Evolutionary conservation across 2,888 invertebrate genomes (phyloP), one percentile per base, ranked within the genome.

Genomic region (Molorchus minor): DNA sequence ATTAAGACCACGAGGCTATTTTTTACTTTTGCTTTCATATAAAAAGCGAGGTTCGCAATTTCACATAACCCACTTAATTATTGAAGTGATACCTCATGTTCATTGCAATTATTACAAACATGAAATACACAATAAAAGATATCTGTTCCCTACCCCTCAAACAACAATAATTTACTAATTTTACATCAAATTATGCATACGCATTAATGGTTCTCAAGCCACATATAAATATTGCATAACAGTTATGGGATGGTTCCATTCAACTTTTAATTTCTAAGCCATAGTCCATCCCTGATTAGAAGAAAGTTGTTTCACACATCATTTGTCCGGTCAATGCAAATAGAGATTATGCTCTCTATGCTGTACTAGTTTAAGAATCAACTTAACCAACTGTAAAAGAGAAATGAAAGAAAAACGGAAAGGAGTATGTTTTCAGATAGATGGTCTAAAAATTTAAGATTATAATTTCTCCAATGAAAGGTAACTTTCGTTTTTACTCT

Each of bases 401-500:
- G 75, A 75, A 75, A 75, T 71, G 72, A 61, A 68, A 60, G 66
- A 71, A 71, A 71, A 68, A 69, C 61, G 62, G 64, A 66, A 72
- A 64, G 63, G 20, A 69, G 47, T 58, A 58, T 66, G 65, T 65
- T 65, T 65, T 68, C 56, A 69, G 67, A 74, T 72, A 73, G 68
- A 71, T 73, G 72, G 72, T 73, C 74, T 74, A 75, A 77, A 77
- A 77, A 75, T 75, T 69, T 67, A 68, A 62, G 71, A 74, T 75
- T 72, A 74, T 75, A 78, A 77, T 79, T 79, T 77, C 76, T 77
- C 77, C 75, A 62, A 67, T 70, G 71, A 67, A 64, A 73, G 65
- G 63, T 65, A 59, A 67, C 74, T 74, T 63, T 70, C 55, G 75
- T 66, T 76, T 77, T 76, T 75, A 76, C 75, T 76, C 74, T 76